Evolutionary conservation across 2,888 invertebrate genomes (phyloP).

Genomic region (Unio delphinus): DNA sequence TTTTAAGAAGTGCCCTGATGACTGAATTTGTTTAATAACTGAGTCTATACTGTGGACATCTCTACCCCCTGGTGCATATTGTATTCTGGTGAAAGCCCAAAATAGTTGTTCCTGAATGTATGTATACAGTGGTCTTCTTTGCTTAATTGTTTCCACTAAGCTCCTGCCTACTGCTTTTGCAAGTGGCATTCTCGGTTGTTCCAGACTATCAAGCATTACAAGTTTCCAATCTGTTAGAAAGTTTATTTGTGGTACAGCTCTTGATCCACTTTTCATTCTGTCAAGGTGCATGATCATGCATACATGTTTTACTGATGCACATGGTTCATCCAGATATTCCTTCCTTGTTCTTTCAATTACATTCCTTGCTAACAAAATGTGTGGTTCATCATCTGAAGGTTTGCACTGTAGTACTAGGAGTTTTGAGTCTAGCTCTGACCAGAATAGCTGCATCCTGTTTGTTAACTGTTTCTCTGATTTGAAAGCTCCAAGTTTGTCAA

Average conservation of each 20-base stretch:
- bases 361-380: constrained; percentile 19
- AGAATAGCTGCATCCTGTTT: constrained; percentile 13
- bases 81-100: constrained; percentile 41
- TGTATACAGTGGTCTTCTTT: constrained; percentile 14
- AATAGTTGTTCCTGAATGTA: constrained; percentile 35
- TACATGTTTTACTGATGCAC: neutral
- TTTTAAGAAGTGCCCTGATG: constrained; percentile 6
- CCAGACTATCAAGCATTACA: constrained; percentile 32
- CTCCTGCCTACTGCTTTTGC: constrained; percentile 10
- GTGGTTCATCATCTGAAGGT: constrained; percentile 12
- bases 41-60: constrained; percentile 22
- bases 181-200: constrained; percentile 17
- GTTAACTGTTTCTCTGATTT: constrained; percentile 29
- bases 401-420: constrained; percentile 22
- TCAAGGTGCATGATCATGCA: neutral
- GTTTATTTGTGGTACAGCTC: constrained; percentile 26
- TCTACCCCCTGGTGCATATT: constrained; percentile 23
- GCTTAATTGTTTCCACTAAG: constrained; percentile 19
- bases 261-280: neutral
- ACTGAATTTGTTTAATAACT: constrained; percentile 19
- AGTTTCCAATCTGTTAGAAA: constrained; percentile 41
- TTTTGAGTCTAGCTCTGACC: constrained; percentile 8
- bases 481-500: constrained; percentile 24
- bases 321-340: neutral
- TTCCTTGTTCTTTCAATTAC: constrained; percentile 12